Evolutionary conservation across 2,797 vertebrate genomes (phyloP), one percentile per base, ranked within the genome.

Genomic region (Clarias platycephalus): DNA sequence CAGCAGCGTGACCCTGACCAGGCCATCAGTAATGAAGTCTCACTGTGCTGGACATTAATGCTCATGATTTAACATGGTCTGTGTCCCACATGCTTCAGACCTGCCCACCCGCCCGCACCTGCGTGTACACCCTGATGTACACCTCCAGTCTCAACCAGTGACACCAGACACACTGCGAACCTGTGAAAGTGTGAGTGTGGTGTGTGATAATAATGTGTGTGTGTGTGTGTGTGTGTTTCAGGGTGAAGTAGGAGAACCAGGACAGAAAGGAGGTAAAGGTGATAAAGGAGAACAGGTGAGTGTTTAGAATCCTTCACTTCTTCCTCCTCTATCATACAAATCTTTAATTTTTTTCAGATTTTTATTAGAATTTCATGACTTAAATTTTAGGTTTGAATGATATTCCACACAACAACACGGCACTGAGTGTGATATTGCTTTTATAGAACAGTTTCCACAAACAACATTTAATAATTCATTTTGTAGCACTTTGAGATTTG

Each of bases 281-380:
- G 97, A 98, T 94, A 99, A 99, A 91, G 98, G 98, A 92, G 98
- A 99, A 92, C 98, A 98, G 20, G 98, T 99, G 88, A 92, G 95
- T 95, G 18, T 62, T 80, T 22, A 20, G 5, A 62, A 37, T 63
- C 5, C 16, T 44, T 53, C 49, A 53, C 6, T 10, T 68, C 53
- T 37, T 58, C 16, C 66, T 81, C 58, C 57, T 40, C 0, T 4
- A 2, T 53, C n/a, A 53, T n/a, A 62, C 37, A 78, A 18, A 24
- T 24, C 44, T 49, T 49, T 13, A 5, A 44, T 49, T 28, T 67
- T 18, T 49, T 31, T 20, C 1, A 0, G 6, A 20, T 18, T 7
- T 34, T 31, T 26, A 53, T 55, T 15, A 15, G 0, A 6, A 6
- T 57, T 31, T 55, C 18, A 53, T 13, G 49, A 53, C 22, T 0